phyloP scores from a whole-genome alignment of 2,113 vertebrate species.

The Plectropomus leopardus region DNA sequence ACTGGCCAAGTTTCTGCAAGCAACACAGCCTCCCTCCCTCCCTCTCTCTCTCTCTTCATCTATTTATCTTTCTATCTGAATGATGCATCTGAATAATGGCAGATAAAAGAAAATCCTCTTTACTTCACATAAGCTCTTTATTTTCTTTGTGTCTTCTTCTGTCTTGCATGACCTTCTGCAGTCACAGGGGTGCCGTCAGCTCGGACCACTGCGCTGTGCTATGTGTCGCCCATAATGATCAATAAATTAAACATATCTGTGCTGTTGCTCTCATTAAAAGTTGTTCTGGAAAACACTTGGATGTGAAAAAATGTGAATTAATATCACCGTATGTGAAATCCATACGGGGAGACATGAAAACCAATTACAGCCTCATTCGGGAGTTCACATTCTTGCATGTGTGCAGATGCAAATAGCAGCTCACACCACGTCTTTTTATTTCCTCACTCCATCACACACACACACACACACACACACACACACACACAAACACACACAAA shows the following conservation, averaged over 20 bases:
- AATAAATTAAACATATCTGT: not conserved
- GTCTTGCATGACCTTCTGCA: slow-evolving; percentile 2
- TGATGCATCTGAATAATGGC: slow-evolving; percentile 51
- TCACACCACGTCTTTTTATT: not conserved
- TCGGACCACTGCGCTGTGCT: not conserved
- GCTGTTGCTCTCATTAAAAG: not conserved
- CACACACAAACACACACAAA: no score
- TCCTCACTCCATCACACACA: no score
- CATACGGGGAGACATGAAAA: slow-evolving; percentile 51
- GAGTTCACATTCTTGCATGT: slow-evolving; percentile 20
- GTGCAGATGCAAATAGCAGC: slow-evolving; percentile 10
- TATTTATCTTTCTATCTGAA: slow-evolving; percentile 51
- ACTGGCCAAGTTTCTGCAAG: slow-evolving; percentile 62
- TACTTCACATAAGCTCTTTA: slow-evolving; percentile 30
- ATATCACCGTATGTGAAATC: slow-evolving; percentile 48
- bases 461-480: not conserved
- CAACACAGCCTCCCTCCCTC: slow-evolving; percentile 48
- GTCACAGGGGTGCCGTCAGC: not conserved
- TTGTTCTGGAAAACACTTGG: not conserved
- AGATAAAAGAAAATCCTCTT: slow-evolving; percentile 54
- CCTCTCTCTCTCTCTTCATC: slow-evolving; percentile 1
- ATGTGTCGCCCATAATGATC: not conserved
- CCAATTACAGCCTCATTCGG: slow-evolving; percentile 27
- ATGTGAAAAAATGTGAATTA: slow-evolving; percentile 44
- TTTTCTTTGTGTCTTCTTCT: not conserved